Evolutionary conservation across 2,888 invertebrate species (phyloP), one percentile per base, ranked within the genome.

Genomic region (Seira sanloemensis): DNA sequence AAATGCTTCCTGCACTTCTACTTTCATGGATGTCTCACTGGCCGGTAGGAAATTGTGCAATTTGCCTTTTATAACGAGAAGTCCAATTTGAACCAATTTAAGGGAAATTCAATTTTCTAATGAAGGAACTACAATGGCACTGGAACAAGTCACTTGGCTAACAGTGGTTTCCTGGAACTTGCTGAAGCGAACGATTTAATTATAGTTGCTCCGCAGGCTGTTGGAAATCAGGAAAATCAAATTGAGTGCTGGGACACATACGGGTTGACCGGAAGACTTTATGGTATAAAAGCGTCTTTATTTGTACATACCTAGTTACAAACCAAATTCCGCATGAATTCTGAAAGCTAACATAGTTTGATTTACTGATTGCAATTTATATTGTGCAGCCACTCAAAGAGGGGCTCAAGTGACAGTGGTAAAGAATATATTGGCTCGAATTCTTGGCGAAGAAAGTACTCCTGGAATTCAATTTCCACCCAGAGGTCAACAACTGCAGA

Each of bases 161-260:
- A 87, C 65, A 88, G 77, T 68, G 88, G 88, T 62, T 80, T 73
- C 7, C 46, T 88, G 58, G 86, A 88, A 81, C 27, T 87, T 1
- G 88, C 86, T 0, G 87, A 88, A 9, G 21, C 58, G 37, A 87
- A 85, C 25, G 80, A 74, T 0, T 79, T 88, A 12, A 86, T 88
- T 21, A 69, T 88, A 68, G 54, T 88, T 0, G 84, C 85, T 68
- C 88, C 88, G 19, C 86, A 88, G 58, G 82, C 77, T 0, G 23
- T 25, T 2, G 79, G n/a, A 21, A 46, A 16, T 12, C 50, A 7
- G 16, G 50, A 7, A 78, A 86, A 85, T 58, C 25, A 27, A 16
- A 73, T 77, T 25, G 83, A 78, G 12, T 83, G 83, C 24, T 83
- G 83, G 83, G 83, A 83, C n/a, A 83, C 83, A 2, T 83, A 73